Evolutionary conservation across 2,797 vertebrate genomes (phyloP), one percentile per base, ranked within the genome.

Genomic region (Cossypha dichroa): DNA sequence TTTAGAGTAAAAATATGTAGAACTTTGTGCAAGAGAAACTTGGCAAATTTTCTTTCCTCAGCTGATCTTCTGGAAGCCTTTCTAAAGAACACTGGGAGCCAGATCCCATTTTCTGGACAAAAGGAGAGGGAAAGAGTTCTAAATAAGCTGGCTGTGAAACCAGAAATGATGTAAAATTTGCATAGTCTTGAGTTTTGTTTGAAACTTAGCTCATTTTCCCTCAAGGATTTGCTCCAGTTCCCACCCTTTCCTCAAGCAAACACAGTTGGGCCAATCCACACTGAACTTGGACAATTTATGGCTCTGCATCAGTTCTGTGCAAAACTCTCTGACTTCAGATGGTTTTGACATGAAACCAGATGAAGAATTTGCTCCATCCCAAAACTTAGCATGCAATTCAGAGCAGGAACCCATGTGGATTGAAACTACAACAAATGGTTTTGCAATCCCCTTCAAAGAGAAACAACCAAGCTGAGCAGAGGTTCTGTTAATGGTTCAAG

Each of bases 291-390:
- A 90, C 66, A 94, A 33, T 76, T 94, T 90, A 76, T 48, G 82
- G 41, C 76, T 86, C 67, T 84, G 36, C 67, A 93, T 64, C 83
- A 63, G 17, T 90, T 91, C 63, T 86, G 19, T 56, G 55, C 43
- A 88, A 81, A 94, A 46, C 34, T 67, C 40, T 45, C 51, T 67
- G 62, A 72, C 88, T 94, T 95, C 96, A 97, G 90, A 94, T 79
- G 87, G 82, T 91, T 95, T 94, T 84, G 93, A 93, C 94, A 74
- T 59, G 90, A 92, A 96, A 96, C 70, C 96, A 97, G 92, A 96
- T 94, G 95, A 95, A 88, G 85, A 94, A 89, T 90, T 89, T 63
- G 14, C 63, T 88, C 67, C 23, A 70, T 63, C 58, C 73, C 55
- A 84, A 96, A 94, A 83, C 28, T 82, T 90, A 84, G 34, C 76